A percentile compares a stretch with the other conserved stretches of the same genome.
phyloP scores from a whole-genome alignment of 2,113 vertebrate genomes.

The Anhinga rufa region DNA sequence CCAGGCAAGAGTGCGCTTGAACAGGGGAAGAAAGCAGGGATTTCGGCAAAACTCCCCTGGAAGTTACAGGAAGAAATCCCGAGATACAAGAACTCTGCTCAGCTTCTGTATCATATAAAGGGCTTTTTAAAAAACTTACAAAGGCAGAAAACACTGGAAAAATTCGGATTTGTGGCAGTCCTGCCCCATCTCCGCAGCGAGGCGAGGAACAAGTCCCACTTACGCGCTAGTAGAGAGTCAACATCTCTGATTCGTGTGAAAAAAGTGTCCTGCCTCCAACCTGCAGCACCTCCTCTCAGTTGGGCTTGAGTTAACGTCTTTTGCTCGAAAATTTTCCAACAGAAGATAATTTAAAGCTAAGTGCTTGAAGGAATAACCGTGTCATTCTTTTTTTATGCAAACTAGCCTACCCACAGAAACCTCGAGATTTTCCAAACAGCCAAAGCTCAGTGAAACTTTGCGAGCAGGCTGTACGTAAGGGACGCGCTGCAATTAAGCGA shows the following conservation, averaged over 20 bases:
- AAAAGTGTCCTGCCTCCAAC: background rate
- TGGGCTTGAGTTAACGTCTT: background rate
- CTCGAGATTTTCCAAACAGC: background rate
- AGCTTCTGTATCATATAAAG: background rate
- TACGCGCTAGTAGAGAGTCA: rapidly evolving
- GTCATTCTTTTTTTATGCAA: background rate
- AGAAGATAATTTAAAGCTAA: background rate
- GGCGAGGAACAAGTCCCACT: background rate
- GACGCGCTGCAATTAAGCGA: rapidly evolving
- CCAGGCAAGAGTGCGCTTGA: background rate
- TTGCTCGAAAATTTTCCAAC: background rate
- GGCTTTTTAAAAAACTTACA: background rate
- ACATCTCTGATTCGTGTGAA: background rate
- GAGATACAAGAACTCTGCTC: background rate
- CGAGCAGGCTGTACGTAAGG: background rate
- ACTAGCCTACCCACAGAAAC: background rate
- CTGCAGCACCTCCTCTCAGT: background rate
- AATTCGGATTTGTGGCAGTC: background rate
- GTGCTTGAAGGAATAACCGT: background rate
- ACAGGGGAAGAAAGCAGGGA: rapidly evolving
- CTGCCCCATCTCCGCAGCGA: rapidly evolving
- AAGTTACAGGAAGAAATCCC: background rate
- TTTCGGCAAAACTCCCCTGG: background rate
- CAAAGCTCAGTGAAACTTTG: background rate
- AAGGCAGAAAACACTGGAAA: background rate